Base-by-base conservation (phyloP, 2,113 vertebrate genomes). In the Eudyptes chrysolophus region DNA sequence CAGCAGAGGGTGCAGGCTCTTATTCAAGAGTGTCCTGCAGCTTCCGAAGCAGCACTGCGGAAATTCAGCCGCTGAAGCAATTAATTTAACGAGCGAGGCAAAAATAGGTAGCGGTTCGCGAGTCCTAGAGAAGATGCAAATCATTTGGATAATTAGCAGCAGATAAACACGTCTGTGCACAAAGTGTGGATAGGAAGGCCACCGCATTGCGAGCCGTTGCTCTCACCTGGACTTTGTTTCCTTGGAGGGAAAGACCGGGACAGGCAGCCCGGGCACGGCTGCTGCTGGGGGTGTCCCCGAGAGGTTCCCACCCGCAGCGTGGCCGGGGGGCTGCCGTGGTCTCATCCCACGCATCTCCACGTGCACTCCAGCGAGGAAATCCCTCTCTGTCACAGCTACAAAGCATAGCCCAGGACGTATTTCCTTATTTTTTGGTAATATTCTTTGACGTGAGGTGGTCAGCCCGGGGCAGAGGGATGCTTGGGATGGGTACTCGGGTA, bases 141-240 rank as follows among this genome's bases (percentile, higher is more conserved):
- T 51, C 0, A 2, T 26, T 32, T 30, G 34, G 40, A 4, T 55
- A 32, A 90, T 42, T 5, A 42, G 22, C 0, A 36, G 38, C 18
- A 60, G 52, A 21, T 27, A 36, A 84, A 46, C 48, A 30, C 5
- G 6, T 24, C 24, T 10, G 5, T 15, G 36, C 29, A 5, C 42
- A 5, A 42, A 0, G 17, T 5, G 36, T 34, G 34, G 5, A 2
- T 24, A 16, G 36, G 61, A 44, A 48, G 30, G 52, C 34, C 51
- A 17, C 60, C 0, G 0, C 15, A 1, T 18, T 34, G n/a, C 1
- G 2, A 83, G 26, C 51, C 36, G 1, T 7, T 16, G 34, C 51
- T 72, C 26, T 71, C 76, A 16, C 40, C 24, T n/a, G 57, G 62
- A 15, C 10, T 42, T 52, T 38, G 2, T 10, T 22, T n/a, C 55